Base-by-base conservation (phyloP, 2,888 invertebrate genomes). In the Drosophila percnosoma region DNA sequence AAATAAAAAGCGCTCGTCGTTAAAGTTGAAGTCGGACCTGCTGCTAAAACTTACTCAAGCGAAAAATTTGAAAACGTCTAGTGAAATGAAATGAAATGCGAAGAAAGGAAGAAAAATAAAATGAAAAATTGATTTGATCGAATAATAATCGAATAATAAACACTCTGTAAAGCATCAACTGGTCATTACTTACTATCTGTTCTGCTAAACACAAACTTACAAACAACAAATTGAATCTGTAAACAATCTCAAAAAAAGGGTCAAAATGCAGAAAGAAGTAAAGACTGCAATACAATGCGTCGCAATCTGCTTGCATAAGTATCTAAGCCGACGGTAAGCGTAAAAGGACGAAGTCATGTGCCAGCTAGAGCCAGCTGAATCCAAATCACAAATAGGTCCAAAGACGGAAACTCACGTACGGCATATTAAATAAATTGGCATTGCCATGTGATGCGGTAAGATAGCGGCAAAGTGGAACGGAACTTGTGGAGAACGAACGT, bases 391-490 rank as follows among this genome's bases (percentile, higher is more conserved):
- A 70, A 31, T 72, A 58, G 59, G 60, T 53, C 67, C 53, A 67
- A 60, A 60, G 68, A 60, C 82, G 79, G 76, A 87, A 73, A 33
- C 80, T 74, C 89, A 86, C 89, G 89, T 86, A 82, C 75, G 75
- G 77, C 85, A 87, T 87, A 86, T 89, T 87, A 86, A 82, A 86
- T 89, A 84, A 89, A 86, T 87, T 86, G 86, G 74, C 82, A 80
- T 71, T 69, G 77, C 84, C 65, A 67, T 77, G 73, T 69, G 70
- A 74, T 82, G 85, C 72, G 87, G 87, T 75, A 64, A 63, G 77
- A 66, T 34, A 59, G 59, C 49, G 52, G 34, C 55, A 24, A 51
- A 48, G 33, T 27, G 34, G 40, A 29, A n/a, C 34, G 24, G 36
- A 15, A 2, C 38, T 29, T 10, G 4, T 1, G 5, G 3, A 7